Evolutionary conservation across 2,797 vertebrate genomes (phyloP), one percentile per base, ranked within the genome.

Genomic region (Echiichthys vipera): DNA sequence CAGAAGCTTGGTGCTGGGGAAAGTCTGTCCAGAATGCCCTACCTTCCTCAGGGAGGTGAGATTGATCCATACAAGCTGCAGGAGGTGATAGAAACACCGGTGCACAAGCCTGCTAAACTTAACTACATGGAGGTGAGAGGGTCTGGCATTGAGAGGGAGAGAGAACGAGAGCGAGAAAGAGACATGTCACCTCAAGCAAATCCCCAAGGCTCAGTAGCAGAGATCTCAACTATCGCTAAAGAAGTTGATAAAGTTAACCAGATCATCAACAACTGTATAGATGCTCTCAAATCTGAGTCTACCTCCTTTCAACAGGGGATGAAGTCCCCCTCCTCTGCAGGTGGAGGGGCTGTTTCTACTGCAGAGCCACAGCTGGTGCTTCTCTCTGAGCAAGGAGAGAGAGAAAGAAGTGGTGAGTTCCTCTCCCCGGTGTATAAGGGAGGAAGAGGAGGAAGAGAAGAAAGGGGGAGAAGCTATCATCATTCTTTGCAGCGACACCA

Each of bases 211-310:
- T 98, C 98, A 0, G 97, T 96, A 17, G 96, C 98, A 0, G 98
- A 99, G 93, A 99, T 99, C 91, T 99, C 96, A 22, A 99, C 98
- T 77, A 99, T 99, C 5, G 96, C 98, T 22, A 99, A 98, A 88
- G 98, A 99, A 88, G 98, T 99, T 70, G 98, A 99, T 89, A 99
- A 97, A 86, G 98, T 99, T 5, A 99, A 99, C 88, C 98, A 99
- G 95, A 99, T 99, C 81, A 99, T 99, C 90, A 99, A 99, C 94
- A 99, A 98, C 91, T 99, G 98, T 78, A 99, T 99, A 12, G 98
- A 99, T 40, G 98, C 97, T n/a, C 97, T 99, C 84, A 99, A 98
- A 89, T 97, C 98, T 0, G 98, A 99, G 92, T 96, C 98, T 49
- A 96, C 96, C 7, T 96, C 98, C 74, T 99, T 98, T 86, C 97